phyloP scores from a whole-genome alignment of 2,888 invertebrate species.

The Heliconius sara region DNA sequence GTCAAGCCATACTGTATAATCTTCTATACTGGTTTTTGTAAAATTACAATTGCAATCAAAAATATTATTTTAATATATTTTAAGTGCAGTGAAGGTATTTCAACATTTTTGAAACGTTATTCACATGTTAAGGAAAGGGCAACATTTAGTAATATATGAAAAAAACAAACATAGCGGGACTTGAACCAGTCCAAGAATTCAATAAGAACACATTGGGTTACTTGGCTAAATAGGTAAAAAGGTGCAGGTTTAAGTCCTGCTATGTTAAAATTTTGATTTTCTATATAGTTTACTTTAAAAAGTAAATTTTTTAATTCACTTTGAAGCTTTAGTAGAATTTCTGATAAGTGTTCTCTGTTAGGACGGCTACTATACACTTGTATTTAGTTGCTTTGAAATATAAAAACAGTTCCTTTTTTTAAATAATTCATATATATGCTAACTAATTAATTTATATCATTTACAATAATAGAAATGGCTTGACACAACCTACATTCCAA shows the following conservation, averaged over 20 bases:
- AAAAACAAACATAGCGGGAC: no score
- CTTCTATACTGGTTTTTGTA: not conserved
- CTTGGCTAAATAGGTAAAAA: no score
- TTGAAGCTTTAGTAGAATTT: not conserved
- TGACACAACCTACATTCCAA: not conserved
- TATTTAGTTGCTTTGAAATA: not conserved
- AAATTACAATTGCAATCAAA: not conserved
- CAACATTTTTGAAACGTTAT: not conserved
- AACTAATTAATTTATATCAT: not conserved
- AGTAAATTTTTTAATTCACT: not conserved
- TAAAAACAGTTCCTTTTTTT: not conserved
- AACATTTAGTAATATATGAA: not conserved
- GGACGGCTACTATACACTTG: slow-evolving; percentile 1
- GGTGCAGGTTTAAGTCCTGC: not conserved
- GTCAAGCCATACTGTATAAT: not conserved
- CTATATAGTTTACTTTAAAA: not conserved
- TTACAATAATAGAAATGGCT: slow-evolving; percentile 2
- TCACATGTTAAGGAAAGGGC: not conserved
- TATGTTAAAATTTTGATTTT: not conserved
- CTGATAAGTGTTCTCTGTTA: not conserved
- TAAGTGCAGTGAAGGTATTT: not conserved
- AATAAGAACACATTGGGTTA: not conserved
- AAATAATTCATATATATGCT: not conserved
- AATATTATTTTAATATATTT: not conserved
- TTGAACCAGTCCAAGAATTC: not conserved